These are phyloP conservation scores for Stegostoma tigrinum DNA, from an alignment of 2,113 vertebrate species.

Conservation along the genomic window DNA sequence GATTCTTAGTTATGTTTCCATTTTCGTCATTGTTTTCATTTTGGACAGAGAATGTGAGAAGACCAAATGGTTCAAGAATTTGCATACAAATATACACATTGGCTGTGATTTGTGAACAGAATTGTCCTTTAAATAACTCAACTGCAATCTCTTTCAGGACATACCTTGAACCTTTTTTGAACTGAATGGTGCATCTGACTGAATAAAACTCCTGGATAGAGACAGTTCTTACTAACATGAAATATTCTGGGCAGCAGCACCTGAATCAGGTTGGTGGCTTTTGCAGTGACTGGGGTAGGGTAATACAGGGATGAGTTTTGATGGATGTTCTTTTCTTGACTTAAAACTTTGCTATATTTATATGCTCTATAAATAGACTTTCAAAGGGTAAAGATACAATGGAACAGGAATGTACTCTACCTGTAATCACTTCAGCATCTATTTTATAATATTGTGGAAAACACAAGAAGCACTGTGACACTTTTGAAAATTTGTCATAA, in stretches of 20 bases:
- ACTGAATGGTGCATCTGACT: neutral
- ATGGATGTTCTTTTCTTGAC: neutral
- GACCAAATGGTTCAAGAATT: neutral
- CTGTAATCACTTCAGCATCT: neutral
- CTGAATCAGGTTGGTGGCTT: neutral
- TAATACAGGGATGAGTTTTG: neutral
- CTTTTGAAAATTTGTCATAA: neutral
- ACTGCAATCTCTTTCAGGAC: neutral
- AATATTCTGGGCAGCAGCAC: neutral
- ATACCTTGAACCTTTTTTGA: neutral
- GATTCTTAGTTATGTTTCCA: neutral
- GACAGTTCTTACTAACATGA: neutral
- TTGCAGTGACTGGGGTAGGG: neutral
- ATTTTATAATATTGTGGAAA: neutral
- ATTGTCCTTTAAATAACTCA: conserved; percentile 19
- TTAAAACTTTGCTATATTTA: neutral
- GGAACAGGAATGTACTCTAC: neutral
- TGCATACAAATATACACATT: conserved; percentile 10
- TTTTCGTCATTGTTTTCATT: neutral
- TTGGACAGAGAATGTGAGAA: neutral
- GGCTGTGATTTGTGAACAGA: neutral
- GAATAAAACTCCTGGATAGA: neutral
- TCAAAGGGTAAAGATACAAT: neutral
- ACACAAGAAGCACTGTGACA: too few species aligned
- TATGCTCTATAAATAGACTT: neutral